Conservation (phyloP, 2,113 vertebrate species). For the Phylloscopus trochiloides region DNA sequence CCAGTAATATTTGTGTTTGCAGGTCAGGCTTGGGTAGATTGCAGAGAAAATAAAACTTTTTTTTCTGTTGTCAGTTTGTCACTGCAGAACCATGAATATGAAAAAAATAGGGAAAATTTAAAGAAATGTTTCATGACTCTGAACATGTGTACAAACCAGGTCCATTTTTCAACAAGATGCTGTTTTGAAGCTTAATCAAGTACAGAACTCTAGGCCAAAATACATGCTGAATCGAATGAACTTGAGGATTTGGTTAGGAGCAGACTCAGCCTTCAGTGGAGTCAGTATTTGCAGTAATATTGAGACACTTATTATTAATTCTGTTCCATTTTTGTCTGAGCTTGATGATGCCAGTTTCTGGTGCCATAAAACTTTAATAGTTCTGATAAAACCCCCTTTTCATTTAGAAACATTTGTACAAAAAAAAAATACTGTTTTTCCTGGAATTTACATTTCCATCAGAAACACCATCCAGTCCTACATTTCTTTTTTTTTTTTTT, state of each 20-base stretch:
- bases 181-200: neutral
- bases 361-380: neutral
- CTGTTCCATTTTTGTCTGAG: neutral
- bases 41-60: neutral
- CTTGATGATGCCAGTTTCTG: neutral
- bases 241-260: neutral
- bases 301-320: neutral
- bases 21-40: neutral
- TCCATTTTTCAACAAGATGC: neutral
- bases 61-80: neutral
- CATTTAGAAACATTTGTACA: neutral
- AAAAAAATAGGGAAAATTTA: neutral
- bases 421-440: neutral
- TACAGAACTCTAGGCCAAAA: neutral
- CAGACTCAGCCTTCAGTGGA: neutral
- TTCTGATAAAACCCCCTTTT: neutral
- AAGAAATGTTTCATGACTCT: neutral
- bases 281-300: neutral
- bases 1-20: neutral
- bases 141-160: accelerated
- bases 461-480: neutral
- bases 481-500: neutral
- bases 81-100: neutral
- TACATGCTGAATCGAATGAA: neutral
- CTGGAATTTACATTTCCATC: neutral